A percentile compares a stretch with the other conserved stretches of the same genome.
Evolutionary conservation across 2,888 invertebrate genomes (phyloP).

Genomic region (Aspidiotus rigidus): DNA sequence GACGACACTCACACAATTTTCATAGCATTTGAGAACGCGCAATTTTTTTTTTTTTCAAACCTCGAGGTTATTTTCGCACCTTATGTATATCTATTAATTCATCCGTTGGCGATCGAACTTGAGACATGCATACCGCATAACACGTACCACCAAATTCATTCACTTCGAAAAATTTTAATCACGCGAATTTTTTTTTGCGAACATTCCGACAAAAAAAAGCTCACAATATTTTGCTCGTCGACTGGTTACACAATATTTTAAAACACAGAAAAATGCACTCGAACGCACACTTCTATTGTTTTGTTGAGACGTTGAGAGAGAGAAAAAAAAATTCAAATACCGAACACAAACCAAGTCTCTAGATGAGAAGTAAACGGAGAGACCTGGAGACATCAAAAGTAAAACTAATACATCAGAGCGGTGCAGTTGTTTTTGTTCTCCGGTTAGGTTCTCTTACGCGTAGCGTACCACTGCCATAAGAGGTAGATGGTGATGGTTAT

Average conservation of each 20-base stretch:
- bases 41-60: background rate
- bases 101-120: background rate
- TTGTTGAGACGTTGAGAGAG: too few relatives aligned
- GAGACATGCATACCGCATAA: background rate
- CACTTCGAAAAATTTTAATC: too few relatives aligned
- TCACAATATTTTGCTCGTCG: too few relatives aligned
- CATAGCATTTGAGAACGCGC: background rate
- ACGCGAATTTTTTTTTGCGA: too few relatives aligned
- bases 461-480: constrained; percentile 1
- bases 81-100: background rate
- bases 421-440: background rate
- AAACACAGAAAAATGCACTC: too few relatives aligned
- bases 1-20: constrained; percentile 3
- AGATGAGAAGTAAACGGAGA: constrained; percentile 21
- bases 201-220: too few relatives aligned
- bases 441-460: background rate
- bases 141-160: background rate
- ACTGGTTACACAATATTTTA: too few relatives aligned
- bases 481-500: background rate
- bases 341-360: constrained; percentile 7
- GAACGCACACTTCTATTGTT: too few relatives aligned
- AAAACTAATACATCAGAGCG: constrained; percentile 28
- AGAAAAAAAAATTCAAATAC: constrained; percentile 1
- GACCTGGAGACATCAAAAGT: constrained; percentile 29
- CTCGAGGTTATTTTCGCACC: too few relatives aligned